A percentile compares a stretch with the other conserved stretches of the same genome.
phyloP scores from a whole-genome alignment of 2,797 vertebrate species.

The Paguma larvata region DNA sequence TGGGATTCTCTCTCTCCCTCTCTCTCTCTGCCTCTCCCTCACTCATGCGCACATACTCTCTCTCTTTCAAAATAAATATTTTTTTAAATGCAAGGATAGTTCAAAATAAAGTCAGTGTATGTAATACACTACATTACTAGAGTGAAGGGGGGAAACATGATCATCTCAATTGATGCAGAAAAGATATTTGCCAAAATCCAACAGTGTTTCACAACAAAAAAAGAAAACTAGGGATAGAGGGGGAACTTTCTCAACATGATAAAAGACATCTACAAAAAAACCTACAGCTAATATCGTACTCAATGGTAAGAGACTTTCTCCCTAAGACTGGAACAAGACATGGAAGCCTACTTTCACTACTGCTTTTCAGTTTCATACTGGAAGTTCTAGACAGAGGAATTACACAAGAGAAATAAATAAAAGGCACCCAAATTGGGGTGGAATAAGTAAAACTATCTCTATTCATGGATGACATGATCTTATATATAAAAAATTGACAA shows the following conservation, averaged over 20 bases:
- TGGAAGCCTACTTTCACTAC: not conserved
- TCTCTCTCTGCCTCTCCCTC: too few relatives aligned
- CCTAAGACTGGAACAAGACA: not conserved
- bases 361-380: not conserved
- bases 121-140: not conserved
- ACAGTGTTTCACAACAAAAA: not conserved
- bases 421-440: not conserved
- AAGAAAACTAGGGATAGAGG: not conserved
- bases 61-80: too few relatives aligned
- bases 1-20: too few relatives aligned
- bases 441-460: constrained; percentile 37
- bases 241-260: not conserved
- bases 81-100: not conserved
- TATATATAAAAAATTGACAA: not conserved
- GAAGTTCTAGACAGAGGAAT: not conserved
- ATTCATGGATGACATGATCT: not conserved
- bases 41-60: too few relatives aligned
- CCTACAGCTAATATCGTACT: not conserved
- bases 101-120: not conserved
- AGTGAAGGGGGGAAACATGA: not conserved
- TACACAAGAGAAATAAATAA: not conserved
- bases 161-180: not conserved
- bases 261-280: not conserved
- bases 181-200: not conserved
- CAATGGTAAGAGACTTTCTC: not conserved